Conservation (phyloP, 2,888 invertebrate species). For the Idaea biselata region DNA sequence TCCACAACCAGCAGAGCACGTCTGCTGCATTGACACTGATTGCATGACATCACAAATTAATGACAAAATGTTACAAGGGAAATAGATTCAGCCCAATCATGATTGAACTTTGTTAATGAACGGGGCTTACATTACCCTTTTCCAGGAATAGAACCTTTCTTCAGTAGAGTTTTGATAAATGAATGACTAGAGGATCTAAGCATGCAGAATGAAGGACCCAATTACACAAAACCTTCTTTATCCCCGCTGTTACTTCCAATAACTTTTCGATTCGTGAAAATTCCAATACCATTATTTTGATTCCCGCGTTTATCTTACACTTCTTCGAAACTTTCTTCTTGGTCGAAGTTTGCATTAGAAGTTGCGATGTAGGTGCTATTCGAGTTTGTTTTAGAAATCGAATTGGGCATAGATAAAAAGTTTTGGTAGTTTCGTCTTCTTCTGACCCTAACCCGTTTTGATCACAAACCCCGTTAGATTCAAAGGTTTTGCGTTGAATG, state of each 20-base stretch:
- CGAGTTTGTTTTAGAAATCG: slow-evolving; percentile 70
- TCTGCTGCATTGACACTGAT: slow-evolving; percentile 62
- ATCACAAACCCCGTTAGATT: slow-evolving; percentile 56
- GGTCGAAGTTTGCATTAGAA: slow-evolving; percentile 76
- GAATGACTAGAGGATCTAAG: slow-evolving; percentile 58
- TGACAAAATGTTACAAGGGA: slow-evolving; percentile 32
- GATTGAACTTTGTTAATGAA: slow-evolving; percentile 18
- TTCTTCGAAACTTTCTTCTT: slow-evolving; percentile 72
- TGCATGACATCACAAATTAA: slow-evolving; percentile 66
- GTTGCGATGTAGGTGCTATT: slow-evolving; percentile 78
- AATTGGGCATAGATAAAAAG: slow-evolving; percentile 69
- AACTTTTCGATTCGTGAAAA: slow-evolving; percentile 76
- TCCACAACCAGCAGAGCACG: slow-evolving; percentile 52
- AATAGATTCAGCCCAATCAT: slow-evolving; percentile 16
- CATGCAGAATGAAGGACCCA: slow-evolving; percentile 63
- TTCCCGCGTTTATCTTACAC: slow-evolving; percentile 70
- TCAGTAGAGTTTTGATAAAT: slow-evolving; percentile 54
- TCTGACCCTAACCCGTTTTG: slow-evolving; percentile 59
- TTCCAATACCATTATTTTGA: slow-evolving; percentile 70
- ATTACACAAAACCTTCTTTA: slow-evolving; percentile 51
- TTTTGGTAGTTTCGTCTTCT: slow-evolving; percentile 75
- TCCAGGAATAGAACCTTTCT: slow-evolving; percentile 38
- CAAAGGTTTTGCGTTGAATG: slow-evolving; percentile 45
- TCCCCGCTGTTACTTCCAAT: slow-evolving; percentile 49
- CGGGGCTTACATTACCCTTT: slow-evolving; percentile 35